Base-by-base conservation (phyloP, 2,888 invertebrate genomes). In the Periphyllus acericola region DNA sequence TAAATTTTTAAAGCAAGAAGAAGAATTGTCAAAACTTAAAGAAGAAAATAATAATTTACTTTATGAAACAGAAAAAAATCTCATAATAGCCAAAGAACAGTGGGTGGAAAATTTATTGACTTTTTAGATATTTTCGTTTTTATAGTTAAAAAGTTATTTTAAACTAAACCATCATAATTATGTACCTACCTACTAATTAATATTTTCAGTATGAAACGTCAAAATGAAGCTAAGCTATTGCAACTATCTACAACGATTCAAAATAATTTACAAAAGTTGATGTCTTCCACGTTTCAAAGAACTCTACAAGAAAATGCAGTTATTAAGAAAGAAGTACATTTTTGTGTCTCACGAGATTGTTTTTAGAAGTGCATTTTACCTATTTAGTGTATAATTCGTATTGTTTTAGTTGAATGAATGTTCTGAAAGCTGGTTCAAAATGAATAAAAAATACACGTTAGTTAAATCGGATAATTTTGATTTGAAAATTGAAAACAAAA, bases 401-500 rank as follows among this genome's bases (percentile, higher is more conserved):
- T 78, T 52, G 25, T 79, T 74, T 40, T 60, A 86, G 86, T n/a
- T 86, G 40, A 72, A 71, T 2, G 72, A 80, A 80, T 86, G 86
- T 40, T 52, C 79, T 0, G 72, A 86, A 32, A 79, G 32, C 14
- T 86, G 86, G 86, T 80, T 86, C 25, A 79, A 55, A 46, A 80
- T 86, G 71, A 32, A 80, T 52, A 86, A 72, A 36, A 86, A 80
- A 40, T 80, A 72, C 40, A 29, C 46, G 6, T 32, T 29, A 11
- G 5, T 86, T 14, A 86, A 86, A 74, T 46, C 55, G 29, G 86
- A 86, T 21, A 86, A 86, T 25, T 72, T 86, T n/a, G 86, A 86
- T 72, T 80, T 86, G 32, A 86, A 86, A 86, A 40, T 86, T 1
- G 86, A 86, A 40, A 86, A 86, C 36, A 86, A 86, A 86, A 86